These are phyloP conservation scores for Rhincodon typus DNA, from an alignment of 2,797 vertebrate species.

Conservation along the genomic window DNA sequence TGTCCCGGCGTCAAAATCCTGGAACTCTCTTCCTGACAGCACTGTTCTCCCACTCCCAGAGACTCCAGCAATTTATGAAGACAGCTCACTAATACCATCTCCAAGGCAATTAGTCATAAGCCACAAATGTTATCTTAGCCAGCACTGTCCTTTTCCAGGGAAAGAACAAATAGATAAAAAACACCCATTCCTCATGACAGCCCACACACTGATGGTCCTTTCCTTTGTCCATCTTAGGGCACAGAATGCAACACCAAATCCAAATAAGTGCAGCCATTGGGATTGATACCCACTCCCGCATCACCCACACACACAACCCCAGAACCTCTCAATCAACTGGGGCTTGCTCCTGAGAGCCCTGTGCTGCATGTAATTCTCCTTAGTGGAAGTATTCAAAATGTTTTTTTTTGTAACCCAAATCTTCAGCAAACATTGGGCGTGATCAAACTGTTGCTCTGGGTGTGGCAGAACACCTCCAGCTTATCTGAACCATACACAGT, in stretches of 20 bases:
- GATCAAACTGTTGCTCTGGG: background rate
- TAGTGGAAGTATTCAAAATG: background rate
- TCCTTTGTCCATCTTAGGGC: background rate
- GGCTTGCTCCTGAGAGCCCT: background rate
- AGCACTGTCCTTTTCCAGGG: too few relatives aligned
- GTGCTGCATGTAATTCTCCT: background rate
- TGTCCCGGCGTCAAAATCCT: too few relatives aligned
- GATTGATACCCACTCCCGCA: background rate
- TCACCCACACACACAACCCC: too few relatives aligned
- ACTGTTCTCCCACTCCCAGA: too few relatives aligned
- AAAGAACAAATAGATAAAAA: background rate
- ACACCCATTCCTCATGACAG: background rate
- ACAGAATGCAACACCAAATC: too few relatives aligned
- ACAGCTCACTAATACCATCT: too few relatives aligned
- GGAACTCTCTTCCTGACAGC: too few relatives aligned
- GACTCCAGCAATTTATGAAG: too few relatives aligned
- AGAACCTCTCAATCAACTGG: background rate
- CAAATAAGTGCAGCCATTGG: too few relatives aligned
- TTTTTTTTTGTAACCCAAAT: background rate
- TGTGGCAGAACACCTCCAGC: background rate
- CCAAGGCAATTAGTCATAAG: too few relatives aligned
- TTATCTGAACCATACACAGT: background rate
- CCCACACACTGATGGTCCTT: background rate
- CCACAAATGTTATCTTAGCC: too few relatives aligned
- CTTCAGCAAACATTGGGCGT: background rate